Base-by-base conservation (phyloP, 2,888 invertebrate species). In the Seladonia tumulorum region DNA sequence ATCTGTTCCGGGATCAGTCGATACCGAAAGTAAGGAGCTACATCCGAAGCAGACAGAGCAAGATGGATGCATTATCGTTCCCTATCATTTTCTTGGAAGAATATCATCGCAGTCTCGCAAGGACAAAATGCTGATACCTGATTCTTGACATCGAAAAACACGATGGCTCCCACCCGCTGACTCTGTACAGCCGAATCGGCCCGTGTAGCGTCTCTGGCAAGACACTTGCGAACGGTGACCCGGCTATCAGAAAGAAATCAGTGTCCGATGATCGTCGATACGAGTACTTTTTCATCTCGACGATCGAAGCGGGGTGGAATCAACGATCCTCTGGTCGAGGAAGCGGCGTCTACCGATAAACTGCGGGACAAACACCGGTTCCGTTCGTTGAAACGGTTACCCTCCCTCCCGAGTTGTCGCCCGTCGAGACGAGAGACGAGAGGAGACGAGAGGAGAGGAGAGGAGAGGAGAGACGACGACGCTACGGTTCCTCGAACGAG, bases 271-370 rank as follows among this genome's bases (percentile, higher is more conserved):
- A 74, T 73, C 72, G 85, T 35, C 71, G 80, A 80, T 80, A 74
- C 76, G 74, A 45, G 66, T 47, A 68, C 57, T 85, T 73, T 73
- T 76, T 83, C 78, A 71, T 86, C 88, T 76, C 60, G 83, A 81
- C 81, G 85, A 88, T 86, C 76, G 73, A 76, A 74, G 81, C 81
- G 71, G 77, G 76, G 45, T 42, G 45, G 81, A 80, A 85, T 45
- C 80, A 49, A 80, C 79, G 81, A 81, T 81, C 79, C 71, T 72
- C 57, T 53, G 76, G 78, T 70, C 82, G 80, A 86, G 72, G 80
- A 80, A 83, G 60, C 80, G 73, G 81, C 75, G 79, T 86, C 75
- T 84, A n/a, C 80, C 83, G 80, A 83, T 87, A 86, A 90, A 88
- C 79, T 85, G 49, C 80, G 45, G 70, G 63, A 73, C 79, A 88